Evolutionary conservation across 1,140 invertebrate species (phyloP).

Genomic region (Drosophila sp.): DNA sequence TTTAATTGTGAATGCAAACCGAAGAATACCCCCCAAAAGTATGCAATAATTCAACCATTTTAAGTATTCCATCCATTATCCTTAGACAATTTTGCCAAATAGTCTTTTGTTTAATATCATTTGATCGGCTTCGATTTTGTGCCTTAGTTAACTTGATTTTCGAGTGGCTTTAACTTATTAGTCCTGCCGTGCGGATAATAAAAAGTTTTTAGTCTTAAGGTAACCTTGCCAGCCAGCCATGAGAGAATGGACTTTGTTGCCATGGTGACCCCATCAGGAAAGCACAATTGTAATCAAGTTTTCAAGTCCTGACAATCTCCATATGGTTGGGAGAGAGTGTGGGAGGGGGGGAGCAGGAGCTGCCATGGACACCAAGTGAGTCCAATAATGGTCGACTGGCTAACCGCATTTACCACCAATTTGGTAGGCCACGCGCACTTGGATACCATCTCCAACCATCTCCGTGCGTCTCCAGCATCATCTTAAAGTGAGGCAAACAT

Average conservation of each 20-base stretch:
- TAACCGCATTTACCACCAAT: constrained; percentile 7
- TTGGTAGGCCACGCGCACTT: constrained; percentile 1
- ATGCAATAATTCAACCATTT: too few relatives aligned
- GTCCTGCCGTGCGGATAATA: neutral
- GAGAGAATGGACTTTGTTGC: neutral
- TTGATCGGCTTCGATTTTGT: too few relatives aligned
- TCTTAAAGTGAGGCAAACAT: neutral
- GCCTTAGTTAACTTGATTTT: neutral
- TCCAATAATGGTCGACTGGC: constrained; percentile 1
- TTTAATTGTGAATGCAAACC: too few relatives aligned
- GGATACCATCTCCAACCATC: neutral
- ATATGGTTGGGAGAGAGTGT: constrained; percentile 1
- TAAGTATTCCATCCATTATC: too few relatives aligned
- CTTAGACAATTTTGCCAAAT: too few relatives aligned
- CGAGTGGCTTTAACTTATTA: neutral
- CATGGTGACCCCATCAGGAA: neutral
- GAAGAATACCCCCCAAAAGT: too few relatives aligned
- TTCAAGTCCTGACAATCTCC: constrained; percentile 11
- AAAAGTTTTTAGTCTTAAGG: neutral
- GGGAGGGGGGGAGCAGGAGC: neutral
- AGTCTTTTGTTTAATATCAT: too few relatives aligned
- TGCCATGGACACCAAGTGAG: constrained; percentile 1
- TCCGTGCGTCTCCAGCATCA: neutral
- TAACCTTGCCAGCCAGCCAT: neutral
- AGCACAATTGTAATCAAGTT: constrained; percentile 15